A percentile compares a stretch with the other conserved stretches of the same genome.
Conservation (phyloP, 2,888 invertebrate species). For the Luperina nickerlii region DNA sequence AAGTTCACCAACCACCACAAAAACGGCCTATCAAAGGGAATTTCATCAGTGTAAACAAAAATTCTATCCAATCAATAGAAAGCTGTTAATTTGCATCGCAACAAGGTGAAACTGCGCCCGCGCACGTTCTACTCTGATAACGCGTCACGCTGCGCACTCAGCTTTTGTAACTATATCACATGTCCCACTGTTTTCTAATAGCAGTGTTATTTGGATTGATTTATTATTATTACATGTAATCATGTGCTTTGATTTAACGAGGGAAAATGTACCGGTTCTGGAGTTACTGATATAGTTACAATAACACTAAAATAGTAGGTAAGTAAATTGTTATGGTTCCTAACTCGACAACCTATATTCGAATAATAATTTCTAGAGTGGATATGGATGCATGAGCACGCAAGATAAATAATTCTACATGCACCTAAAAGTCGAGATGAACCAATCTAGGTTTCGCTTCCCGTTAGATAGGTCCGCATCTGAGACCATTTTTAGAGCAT, state of each 20-base stretch:
- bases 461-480: too few relatives aligned
- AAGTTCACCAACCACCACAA: background rate
- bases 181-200: conserved; percentile 63
- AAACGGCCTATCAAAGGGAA: conserved; percentile 27
- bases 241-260: background rate
- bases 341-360: too few relatives aligned
- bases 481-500: too few relatives aligned
- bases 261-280: background rate
- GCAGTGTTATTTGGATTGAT: conserved; percentile 48
- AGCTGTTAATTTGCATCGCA: conserved; percentile 64
- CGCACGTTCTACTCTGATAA: conserved; percentile 67
- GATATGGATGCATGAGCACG: too few relatives aligned
- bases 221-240: conserved; percentile 28
- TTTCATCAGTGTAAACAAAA: conserved; percentile 48
- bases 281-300: too few relatives aligned
- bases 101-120: conserved; percentile 53
- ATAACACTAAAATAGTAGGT: too few relatives aligned
- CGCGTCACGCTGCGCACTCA: conserved; percentile 62
- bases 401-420: too few relatives aligned
- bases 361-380: too few relatives aligned
- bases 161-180: conserved; percentile 62
- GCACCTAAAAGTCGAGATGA: too few relatives aligned
- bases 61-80: conserved; percentile 59
- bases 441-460: too few relatives aligned
- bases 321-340: too few relatives aligned